phyloP scores from a whole-genome alignment of 2,113 vertebrate genomes.

The Brevimyrus niger region DNA sequence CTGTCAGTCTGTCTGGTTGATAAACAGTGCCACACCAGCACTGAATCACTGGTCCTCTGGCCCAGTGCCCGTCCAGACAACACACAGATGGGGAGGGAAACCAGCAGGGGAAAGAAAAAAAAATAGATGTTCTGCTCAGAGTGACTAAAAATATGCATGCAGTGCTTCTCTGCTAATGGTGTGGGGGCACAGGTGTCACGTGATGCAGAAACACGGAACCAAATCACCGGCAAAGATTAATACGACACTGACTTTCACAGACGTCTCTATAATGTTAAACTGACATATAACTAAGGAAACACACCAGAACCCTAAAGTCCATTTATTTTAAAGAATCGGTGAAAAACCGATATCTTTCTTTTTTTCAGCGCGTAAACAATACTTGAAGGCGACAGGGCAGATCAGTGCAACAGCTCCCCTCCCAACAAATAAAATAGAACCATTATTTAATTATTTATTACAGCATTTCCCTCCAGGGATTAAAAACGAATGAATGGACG shows the following conservation, averaged over 20 bases:
- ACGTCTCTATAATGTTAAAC: neutral
- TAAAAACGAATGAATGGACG: neutral
- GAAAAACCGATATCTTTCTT: neutral
- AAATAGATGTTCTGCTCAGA: neutral
- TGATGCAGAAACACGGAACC: neutral
- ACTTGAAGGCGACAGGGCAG: slow-evolving; percentile 3
- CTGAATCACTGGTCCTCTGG: neutral
- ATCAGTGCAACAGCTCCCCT: neutral
- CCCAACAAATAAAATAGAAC: neutral
- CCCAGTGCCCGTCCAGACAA: slow-evolving; percentile 3
- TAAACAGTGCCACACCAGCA: neutral
- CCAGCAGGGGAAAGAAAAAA: neutral
- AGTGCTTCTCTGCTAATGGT: neutral
- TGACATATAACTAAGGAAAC: neutral
- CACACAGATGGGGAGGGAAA: neutral
- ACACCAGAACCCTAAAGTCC: neutral
- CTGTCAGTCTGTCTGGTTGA: slow-evolving; percentile 13
- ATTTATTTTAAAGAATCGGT: neutral
- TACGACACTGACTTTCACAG: neutral
- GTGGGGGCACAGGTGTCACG: neutral
- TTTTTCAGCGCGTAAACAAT: slow-evolving; percentile 25
- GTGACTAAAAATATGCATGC: neutral
- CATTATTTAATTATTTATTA: neutral
- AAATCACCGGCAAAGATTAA: neutral
- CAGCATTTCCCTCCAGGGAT: neutral